A percentile compares a stretch with the other conserved stretches of the same genome.
These are phyloP conservation scores for Tipula unca DNA, from an alignment of 2,888 invertebrate species.

Conservation along the genomic window DNA sequence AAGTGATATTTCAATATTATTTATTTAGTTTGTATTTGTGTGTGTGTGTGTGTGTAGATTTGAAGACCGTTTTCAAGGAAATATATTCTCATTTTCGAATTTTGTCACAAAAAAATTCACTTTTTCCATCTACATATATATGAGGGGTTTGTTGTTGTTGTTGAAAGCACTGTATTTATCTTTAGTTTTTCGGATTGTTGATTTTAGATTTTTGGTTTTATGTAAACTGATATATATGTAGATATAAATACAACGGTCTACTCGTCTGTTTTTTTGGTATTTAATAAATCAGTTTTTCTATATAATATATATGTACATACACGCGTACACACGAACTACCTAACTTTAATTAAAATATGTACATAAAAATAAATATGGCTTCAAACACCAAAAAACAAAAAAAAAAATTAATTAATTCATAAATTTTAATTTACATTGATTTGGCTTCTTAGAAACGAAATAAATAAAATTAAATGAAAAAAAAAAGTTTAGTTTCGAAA, in stretches of 20 bases:
- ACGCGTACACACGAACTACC: not conserved
- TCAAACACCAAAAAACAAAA: not conserved
- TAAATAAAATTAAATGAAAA: not conserved
- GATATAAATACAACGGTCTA: not conserved
- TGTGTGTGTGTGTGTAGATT: not conserved
- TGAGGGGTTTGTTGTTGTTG: not conserved
- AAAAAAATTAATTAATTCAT: not conserved
- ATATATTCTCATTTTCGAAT: not conserved
- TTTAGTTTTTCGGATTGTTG: not conserved
- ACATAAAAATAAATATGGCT: not conserved
- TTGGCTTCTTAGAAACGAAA: not conserved
- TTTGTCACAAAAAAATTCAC: not conserved
- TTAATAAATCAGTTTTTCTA: not conserved
- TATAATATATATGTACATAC: not conserved
- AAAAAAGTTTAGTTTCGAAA: not conserved
- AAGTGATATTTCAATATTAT: not conserved
- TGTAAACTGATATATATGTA: not conserved
- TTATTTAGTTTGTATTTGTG: not conserved
- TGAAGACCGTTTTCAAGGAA: slow-evolving; percentile 1
- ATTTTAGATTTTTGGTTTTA: not conserved
- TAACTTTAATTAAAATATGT: not conserved
- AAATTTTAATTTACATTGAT: not conserved
- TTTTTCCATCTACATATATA: not conserved
- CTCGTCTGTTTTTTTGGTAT: not conserved
- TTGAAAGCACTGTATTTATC: not conserved